A percentile compares a stretch with the other conserved stretches of the same genome.
These are phyloP conservation scores for Phacellophora camtschatica DNA, from an alignment of 30 jellyfish, hydroid and myxozoan genomes.

Conservation along the genomic window DNA sequence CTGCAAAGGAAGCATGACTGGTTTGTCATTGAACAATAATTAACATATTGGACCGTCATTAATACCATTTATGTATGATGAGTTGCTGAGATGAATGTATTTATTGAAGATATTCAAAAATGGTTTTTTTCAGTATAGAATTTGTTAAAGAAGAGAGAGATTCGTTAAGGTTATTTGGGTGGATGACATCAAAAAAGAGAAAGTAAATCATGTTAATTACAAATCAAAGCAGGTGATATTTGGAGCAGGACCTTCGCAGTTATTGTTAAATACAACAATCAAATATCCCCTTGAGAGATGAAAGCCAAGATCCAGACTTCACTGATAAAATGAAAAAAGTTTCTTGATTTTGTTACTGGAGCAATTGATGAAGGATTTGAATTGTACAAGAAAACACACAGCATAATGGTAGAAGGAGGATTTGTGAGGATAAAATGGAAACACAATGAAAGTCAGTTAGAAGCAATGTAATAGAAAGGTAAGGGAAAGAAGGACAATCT, in stretches of 20 bases:
- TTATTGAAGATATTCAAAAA: not conserved
- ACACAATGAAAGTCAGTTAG: not conserved
- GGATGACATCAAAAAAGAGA: not conserved
- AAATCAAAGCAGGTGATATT: not conserved
- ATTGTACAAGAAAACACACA: not conserved
- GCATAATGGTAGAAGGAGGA: not conserved
- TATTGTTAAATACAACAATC: not conserved
- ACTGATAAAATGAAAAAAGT: not conserved
- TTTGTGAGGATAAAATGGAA: not conserved
- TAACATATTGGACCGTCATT: not conserved
- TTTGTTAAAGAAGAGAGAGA: not conserved
- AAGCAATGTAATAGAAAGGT: not conserved
- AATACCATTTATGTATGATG: not conserved
- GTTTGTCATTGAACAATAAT: not conserved
- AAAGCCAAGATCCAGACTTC: not conserved
- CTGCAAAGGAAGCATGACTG: not conserved
- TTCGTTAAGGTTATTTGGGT: not conserved
- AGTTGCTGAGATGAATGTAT: not conserved
- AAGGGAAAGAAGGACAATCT: not conserved
- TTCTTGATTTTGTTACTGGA: not conserved
- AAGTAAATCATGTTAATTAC: not conserved
- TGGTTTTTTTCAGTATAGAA: not conserved
- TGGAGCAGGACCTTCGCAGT: not conserved
- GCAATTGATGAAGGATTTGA: not conserved
- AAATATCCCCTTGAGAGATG: not conserved